Evolutionary conservation across 2,113 vertebrate genomes (phyloP).

Genomic region (Tauraco erythrolophus): DNA sequence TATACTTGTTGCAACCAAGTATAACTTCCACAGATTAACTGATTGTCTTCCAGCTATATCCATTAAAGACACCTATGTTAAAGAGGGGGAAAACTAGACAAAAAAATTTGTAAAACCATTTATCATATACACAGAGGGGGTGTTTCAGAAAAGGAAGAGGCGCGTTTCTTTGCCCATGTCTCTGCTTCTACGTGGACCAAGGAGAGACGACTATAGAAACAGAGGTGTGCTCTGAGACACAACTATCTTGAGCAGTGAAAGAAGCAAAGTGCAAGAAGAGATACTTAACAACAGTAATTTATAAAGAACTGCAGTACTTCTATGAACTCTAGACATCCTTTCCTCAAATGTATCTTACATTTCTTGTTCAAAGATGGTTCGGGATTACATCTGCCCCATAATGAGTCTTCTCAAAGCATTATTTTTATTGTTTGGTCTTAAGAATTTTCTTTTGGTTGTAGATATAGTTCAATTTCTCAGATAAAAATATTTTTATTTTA

Average conservation of each 20-base stretch:
- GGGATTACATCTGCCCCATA: background rate
- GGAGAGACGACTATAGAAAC: background rate
- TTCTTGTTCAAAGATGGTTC: background rate
- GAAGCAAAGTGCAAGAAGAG: background rate
- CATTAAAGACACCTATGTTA: accelerated
- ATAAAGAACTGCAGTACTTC: background rate
- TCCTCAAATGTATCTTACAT: background rate
- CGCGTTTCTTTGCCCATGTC: background rate
- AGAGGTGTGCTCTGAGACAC: background rate
- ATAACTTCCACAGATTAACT: background rate
- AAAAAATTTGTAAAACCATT: background rate
- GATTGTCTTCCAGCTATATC: background rate
- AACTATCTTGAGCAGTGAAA: background rate
- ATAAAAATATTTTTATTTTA: background rate
- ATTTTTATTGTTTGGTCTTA: background rate
- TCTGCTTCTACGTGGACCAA: accelerated
- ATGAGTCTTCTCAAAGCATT: background rate
- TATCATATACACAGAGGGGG: background rate
- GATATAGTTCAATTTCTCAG: accelerated
- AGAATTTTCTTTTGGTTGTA: background rate
- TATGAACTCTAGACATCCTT: background rate
- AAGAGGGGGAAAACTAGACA: accelerated
- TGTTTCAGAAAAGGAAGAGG: too few species aligned
- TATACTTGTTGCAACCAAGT: background rate
- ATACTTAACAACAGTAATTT: background rate